A percentile compares a stretch with the other conserved stretches of the same genome.
Conservation (phyloP, 1,140 invertebrate genomes). For the Chironomus tepperi region DNA sequence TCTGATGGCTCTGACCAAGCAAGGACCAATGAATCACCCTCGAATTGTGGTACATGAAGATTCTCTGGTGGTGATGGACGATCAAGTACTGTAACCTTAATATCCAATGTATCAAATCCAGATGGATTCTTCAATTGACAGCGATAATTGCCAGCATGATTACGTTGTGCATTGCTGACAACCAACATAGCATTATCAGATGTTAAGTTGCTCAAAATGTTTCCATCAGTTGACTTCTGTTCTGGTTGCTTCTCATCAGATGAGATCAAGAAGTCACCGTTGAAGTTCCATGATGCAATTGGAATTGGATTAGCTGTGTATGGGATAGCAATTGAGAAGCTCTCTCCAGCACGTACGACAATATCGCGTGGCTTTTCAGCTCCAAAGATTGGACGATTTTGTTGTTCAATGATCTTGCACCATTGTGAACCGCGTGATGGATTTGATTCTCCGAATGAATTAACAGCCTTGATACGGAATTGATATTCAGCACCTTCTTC, state of each 20-base stretch:
- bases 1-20: conserved; percentile 94
- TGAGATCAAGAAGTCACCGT: conserved; percentile 33
- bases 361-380: conserved; percentile 88
- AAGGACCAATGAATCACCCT: conserved; percentile 87
- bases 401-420: conserved; percentile 86
- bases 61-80: conserved; percentile 80
- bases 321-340: conserved; percentile 92
- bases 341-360: conserved; percentile 91
- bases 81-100: conserved; percentile 91
- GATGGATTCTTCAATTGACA: conserved; percentile 88
- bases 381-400: conserved; percentile 93
- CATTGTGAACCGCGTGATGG: conserved; percentile 82
- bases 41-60: conserved; percentile 85
- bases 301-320: conserved; percentile 94
- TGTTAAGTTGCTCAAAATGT: conserved; percentile 73
- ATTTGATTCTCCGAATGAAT: conserved; percentile 86
- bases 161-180: conserved; percentile 82
- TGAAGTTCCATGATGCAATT: conserved; percentile 83
- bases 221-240: conserved; percentile 57
- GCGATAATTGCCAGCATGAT: conserved; percentile 86
- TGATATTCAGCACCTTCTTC: conserved; percentile 92
- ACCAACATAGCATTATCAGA: conserved; percentile 85
- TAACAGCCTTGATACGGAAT: conserved; percentile 92
- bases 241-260: conserved; percentile 61
- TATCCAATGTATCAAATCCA: conserved; percentile 86